Conservation (phyloP, 2,888 invertebrate species). For the Mechanitis mazaeus region DNA sequence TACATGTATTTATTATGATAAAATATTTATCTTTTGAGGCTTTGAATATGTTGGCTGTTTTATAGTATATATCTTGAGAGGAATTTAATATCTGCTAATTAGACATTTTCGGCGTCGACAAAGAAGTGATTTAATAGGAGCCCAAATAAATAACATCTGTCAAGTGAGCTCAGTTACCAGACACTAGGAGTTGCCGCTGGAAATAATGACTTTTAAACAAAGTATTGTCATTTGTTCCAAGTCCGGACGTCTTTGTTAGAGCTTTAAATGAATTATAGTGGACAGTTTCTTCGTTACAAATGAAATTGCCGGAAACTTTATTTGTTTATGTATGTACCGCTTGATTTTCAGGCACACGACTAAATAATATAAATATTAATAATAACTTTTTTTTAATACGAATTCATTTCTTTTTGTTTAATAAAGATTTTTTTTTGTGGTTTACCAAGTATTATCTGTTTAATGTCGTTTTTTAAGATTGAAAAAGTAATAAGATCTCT, state of each 20-base stretch:
- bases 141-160: slow-evolving; percentile 56
- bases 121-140: slow-evolving; percentile 50
- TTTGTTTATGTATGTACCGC: background rate
- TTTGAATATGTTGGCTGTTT: slow-evolving; percentile 22
- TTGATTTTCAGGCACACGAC: background rate
- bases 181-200: slow-evolving; percentile 45
- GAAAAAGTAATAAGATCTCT: too few relatives aligned
- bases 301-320: slow-evolving; percentile 8
- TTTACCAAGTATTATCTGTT: too few relatives aligned
- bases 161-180: slow-evolving; percentile 47
- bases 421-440: too few relatives aligned
- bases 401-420: too few relatives aligned
- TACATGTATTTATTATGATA: too few relatives aligned
- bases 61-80: slow-evolving; percentile 21
- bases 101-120: slow-evolving; percentile 24
- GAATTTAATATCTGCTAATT: slow-evolving; percentile 28
- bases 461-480: too few relatives aligned
- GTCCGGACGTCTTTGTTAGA: slow-evolving; percentile 41
- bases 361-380: too few relatives aligned
- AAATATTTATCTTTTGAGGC: too few relatives aligned
- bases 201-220: slow-evolving; percentile 61
- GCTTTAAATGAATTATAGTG: slow-evolving; percentile 48
- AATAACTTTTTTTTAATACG: too few relatives aligned
- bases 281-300: slow-evolving; percentile 40
- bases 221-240: slow-evolving; percentile 54